Conservation (phyloP, 2,797 vertebrate species). For the Falco cherrug region DNA sequence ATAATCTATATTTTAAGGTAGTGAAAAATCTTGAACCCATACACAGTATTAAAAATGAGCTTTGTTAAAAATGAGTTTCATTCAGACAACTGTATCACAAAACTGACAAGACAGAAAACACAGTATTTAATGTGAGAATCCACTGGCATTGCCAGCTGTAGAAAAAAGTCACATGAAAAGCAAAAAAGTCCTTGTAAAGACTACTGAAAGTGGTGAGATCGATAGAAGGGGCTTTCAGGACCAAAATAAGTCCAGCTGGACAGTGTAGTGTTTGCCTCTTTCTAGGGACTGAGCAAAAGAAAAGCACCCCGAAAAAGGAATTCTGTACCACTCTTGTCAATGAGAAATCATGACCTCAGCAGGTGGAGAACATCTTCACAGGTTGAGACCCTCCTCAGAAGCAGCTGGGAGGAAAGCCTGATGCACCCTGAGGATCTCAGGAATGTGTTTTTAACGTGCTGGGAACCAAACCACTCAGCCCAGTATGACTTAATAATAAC, state of each 20-base stretch:
- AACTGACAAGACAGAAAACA: background rate
- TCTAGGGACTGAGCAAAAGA: background rate
- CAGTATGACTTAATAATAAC: background rate
- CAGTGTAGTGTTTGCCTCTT: background rate
- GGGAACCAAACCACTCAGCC: background rate
- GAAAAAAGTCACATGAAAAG: background rate
- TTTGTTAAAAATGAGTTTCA: background rate
- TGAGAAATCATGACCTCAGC: background rate
- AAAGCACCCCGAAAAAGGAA: background rate
- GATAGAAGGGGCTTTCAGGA: background rate
- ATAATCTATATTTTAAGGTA: background rate
- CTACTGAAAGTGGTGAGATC: background rate
- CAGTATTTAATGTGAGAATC: background rate
- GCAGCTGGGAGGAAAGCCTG: background rate
- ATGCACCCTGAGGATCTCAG: background rate
- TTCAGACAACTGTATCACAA: background rate
- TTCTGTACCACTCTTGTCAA: background rate
- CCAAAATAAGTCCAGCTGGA: background rate
- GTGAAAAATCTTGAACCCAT: background rate
- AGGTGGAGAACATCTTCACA: background rate
- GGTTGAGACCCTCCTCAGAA: background rate
- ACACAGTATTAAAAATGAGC: background rate
- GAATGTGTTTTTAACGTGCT: background rate
- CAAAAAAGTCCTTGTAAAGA: background rate
- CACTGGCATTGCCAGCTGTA: background rate